These are phyloP conservation scores for Luffia ferchaultella DNA, from an alignment of 2,888 invertebrate species.

Conservation along the genomic window DNA sequence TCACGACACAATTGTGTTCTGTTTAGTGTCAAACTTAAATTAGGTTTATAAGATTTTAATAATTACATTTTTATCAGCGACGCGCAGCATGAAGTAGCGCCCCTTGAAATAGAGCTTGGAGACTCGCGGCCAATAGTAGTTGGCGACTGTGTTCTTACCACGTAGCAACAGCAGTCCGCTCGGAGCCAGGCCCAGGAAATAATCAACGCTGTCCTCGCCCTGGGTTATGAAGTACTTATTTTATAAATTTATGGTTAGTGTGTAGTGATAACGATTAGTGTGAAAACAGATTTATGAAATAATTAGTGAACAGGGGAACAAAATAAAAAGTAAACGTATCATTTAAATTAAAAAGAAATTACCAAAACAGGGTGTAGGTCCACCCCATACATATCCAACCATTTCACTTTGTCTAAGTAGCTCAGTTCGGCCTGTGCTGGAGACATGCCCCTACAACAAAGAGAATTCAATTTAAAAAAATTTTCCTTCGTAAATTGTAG, in stretches of 20 bases:
- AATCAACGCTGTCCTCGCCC: conserved; percentile 97
- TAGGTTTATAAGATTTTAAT: conserved; percentile 7
- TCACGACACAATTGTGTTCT: too few species aligned
- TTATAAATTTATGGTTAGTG: neutral
- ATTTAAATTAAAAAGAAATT: conserved; percentile 42
- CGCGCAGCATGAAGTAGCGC: conserved; percentile 94
- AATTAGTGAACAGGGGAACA: neutral
- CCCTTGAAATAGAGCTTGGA: conserved; percentile 97
- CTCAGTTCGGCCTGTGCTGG: conserved; percentile 93
- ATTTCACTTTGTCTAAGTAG: conserved; percentile 97
- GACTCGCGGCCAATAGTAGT: conserved; percentile 98
- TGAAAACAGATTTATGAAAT: neutral
- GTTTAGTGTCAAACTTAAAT: too few species aligned
- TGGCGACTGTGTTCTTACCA: conserved; percentile 95
- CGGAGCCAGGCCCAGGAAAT: conserved; percentile 94
- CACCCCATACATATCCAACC: conserved; percentile 98
- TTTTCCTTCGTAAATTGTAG: neutral
- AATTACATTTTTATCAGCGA: conserved; percentile 95
- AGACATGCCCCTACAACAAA: conserved; percentile 77
- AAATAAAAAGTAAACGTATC: too few species aligned
- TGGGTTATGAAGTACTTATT: conserved; percentile 35
- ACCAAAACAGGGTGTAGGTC: conserved; percentile 97
- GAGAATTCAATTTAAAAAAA: conserved; percentile 17
- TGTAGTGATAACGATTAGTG: neutral
- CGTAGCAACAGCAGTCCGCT: conserved; percentile 94